phyloP scores from a whole-genome alignment of 2,888 invertebrate genomes.

The Carterocephalus palaemon region DNA sequence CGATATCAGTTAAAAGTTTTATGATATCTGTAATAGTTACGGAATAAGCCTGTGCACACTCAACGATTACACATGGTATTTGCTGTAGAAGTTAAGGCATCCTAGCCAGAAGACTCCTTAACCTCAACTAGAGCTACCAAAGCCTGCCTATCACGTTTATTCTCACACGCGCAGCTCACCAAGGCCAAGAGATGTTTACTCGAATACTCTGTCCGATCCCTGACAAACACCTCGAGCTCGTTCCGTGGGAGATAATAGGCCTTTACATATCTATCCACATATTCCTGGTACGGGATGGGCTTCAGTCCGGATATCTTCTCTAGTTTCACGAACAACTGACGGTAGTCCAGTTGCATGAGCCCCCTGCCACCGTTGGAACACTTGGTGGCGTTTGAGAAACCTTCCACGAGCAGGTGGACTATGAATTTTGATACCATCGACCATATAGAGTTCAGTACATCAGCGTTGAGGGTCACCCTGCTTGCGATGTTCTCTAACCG shows the following conservation, averaged over 20 bases:
- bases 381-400: conserved; percentile 93
- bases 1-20: no score
- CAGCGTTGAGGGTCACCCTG: conserved; percentile 84
- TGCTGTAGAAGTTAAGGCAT: no score
- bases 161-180: conserved; percentile 91
- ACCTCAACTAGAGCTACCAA: conserved; percentile 85
- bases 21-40: no score
- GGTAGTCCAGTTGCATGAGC: conserved; percentile 98
- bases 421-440: conserved; percentile 91
- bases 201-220: conserved; percentile 92
- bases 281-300: conserved; percentile 92
- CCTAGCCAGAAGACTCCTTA: conserved; percentile 43
- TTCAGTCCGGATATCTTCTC: conserved; percentile 91
- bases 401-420: conserved; percentile 94
- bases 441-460: conserved; percentile 88
- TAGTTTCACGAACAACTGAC: conserved; percentile 93
- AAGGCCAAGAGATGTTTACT: conserved; percentile 91
- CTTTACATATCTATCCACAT: conserved; percentile 96
- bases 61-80: no score
- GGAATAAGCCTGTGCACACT: no score
- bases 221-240: conserved; percentile 93
- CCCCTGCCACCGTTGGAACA: conserved; percentile 98
- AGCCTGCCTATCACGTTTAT: conserved; percentile 91
- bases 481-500: conserved; percentile 85
- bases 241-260: conserved; percentile 96